Evolutionary conservation across 1,140 invertebrate genomes (phyloP).

Genomic region (Leptopilina clavipes): DNA sequence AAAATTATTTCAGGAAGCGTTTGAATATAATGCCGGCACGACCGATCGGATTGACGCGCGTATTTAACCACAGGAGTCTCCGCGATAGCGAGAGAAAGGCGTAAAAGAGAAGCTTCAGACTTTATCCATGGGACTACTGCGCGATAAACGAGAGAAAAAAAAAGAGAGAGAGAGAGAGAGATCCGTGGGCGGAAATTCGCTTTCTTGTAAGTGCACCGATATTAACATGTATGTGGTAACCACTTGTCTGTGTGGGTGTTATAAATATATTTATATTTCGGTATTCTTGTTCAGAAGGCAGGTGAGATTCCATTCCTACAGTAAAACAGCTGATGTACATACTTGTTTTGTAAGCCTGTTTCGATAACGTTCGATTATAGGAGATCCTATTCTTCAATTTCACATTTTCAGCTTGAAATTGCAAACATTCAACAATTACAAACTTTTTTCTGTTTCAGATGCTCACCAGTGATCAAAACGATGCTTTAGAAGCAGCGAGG

Average conservation of each 20-base stretch:
- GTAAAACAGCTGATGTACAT: no score
- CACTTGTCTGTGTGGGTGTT: conserved; percentile 50
- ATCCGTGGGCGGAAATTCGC: conserved; percentile 57
- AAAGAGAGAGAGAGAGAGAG: no score
- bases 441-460: no score
- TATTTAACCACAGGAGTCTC: conserved; percentile 37
- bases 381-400: no score
- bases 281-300: conserved; percentile 43
- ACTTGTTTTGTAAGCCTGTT: no score
- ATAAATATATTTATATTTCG: conserved; percentile 45
- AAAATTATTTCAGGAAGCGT: conserved; percentile 52
- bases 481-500: no score
- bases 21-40: conserved; percentile 48
- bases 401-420: no score
- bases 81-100: conserved; percentile 39
- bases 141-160: conserved; percentile 38
- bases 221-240: conserved; percentile 51
- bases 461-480: no score
- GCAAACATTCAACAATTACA: no score
- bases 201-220: conserved; percentile 53
- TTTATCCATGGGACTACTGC: conserved; percentile 41
- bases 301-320: conserved; percentile 47
- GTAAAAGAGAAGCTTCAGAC: conserved; percentile 41
- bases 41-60: conserved; percentile 39
- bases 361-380: no score